Evolutionary conservation across 1,140 invertebrate genomes (phyloP).

Genomic region (Holotrichia oblita): DNA sequence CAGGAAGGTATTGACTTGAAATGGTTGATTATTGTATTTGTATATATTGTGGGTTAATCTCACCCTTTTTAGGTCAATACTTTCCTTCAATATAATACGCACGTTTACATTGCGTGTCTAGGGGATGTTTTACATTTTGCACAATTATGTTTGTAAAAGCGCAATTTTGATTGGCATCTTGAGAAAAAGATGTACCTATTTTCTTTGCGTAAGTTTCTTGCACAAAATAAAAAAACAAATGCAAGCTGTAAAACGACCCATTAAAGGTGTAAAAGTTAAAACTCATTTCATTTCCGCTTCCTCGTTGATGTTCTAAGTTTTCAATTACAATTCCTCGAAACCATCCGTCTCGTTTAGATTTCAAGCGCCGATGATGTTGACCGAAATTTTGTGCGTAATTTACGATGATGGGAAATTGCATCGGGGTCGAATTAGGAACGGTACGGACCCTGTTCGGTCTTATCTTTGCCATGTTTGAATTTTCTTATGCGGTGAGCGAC

Average conservation of each 20-base stretch:
- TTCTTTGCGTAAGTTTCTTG: too few relatives aligned
- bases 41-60: neutral
- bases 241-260: neutral
- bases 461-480: neutral
- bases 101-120: neutral
- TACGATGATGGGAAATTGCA: neutral
- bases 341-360: conserved; percentile 5
- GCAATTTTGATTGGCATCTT: too few relatives aligned
- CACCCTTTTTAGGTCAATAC: neutral
- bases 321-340: neutral
- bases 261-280: neutral
- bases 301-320: neutral
- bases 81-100: neutral
- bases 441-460: neutral
- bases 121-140: neutral
- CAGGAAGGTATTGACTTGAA: neutral
- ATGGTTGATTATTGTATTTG: neutral
- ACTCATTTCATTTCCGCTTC: neutral
- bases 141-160: too few relatives aligned
- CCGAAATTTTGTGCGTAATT: neutral
- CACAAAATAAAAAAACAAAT: too few relatives aligned
- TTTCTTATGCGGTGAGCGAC: neutral
- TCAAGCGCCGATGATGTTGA: neutral
- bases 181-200: too few relatives aligned
- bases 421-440: neutral